Base-by-base conservation (phyloP, 2,888 invertebrate species). In the Microdon myrmicae region DNA sequence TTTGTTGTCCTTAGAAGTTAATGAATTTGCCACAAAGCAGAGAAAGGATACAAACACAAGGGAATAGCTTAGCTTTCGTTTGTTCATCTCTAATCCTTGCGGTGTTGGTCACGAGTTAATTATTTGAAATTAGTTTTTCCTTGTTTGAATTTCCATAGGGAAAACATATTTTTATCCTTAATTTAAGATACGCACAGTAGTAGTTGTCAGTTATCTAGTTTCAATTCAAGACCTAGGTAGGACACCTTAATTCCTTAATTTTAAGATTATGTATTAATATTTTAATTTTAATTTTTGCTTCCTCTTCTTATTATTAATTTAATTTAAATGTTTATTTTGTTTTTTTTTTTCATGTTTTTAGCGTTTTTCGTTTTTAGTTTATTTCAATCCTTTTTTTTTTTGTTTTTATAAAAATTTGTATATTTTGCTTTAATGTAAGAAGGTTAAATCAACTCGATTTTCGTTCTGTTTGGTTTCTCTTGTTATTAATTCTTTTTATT, bases 251-350 rank as follows among this genome's bases (percentile, higher is more conserved):
- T 64, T 51, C 64, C 64, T 51, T 43, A 58, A 64, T 64, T 51
- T 64, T 64, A 64, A 64, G 64, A 64, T 58, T 64, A 64, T 64
- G 64, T 64, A 58, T 64, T 53, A 45, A 51, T 58, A 37, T 29
- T 14, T 54, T 26, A 23, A 43, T 16, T 38, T 43, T 39, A 28
- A 32, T 14, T 20, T 41, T 34, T 43, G 25, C 4, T 47, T 43
- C 7, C 9, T 38, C 20, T 37, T 12, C 16, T 23, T 7, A 6
- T 23, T 28, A 8, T 16, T 9, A 7, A 12, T 9, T 38, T 14
- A 29, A 56, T 43, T 41, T 29, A 35, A 47, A 35, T 45, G 28
- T 49, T 53, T 64, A n/a, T n/a, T 39, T 23, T 35, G 8, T 35
- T 48, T 14, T 45, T 20, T 12, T 35, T 8, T 41, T 8, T 13